A percentile compares a stretch with the other conserved stretches of the same genome.
These are phyloP conservation scores for Epinephelus cyanopodus DNA, from an alignment of 2,113 vertebrate genomes.

Conservation along the genomic window DNA sequence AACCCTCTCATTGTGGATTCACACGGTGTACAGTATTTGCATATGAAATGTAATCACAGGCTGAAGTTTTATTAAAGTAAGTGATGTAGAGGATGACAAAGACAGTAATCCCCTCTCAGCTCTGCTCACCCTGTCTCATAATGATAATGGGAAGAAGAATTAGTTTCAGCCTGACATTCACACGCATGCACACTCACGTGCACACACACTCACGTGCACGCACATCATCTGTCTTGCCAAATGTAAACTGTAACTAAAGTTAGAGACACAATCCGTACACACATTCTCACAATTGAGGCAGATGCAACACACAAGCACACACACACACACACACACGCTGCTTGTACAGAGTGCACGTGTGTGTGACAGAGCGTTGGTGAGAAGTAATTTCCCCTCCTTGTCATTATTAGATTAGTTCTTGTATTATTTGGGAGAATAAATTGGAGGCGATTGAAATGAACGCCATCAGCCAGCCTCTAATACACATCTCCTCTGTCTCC, in stretches of 20 bases:
- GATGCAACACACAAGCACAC: conserved; percentile 12
- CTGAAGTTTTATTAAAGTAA: conserved; percentile 80
- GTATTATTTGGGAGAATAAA: conserved; percentile 79
- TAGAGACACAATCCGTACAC: conserved; percentile 4
- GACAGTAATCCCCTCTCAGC: conserved; percentile 76
- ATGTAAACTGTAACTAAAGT: conserved; percentile 34
- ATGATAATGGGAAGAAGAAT: conserved; percentile 71
- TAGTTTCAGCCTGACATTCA: conserved; percentile 42
- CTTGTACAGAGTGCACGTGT: conserved; percentile 51
- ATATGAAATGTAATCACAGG: conserved; percentile 77
- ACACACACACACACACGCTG: conserved; percentile 25
- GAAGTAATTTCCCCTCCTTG: conserved; percentile 78
- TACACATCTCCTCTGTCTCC: conserved; percentile 60
- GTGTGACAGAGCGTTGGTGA: conserved; percentile 58
- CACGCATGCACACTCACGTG: background rate
- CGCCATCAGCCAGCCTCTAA: conserved; percentile 61
- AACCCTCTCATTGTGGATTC: conserved; percentile 67
- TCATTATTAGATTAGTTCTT: conserved; percentile 83
- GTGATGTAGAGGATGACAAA: conserved; percentile 77
- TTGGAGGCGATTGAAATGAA: conserved; percentile 74
- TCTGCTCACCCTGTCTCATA: conserved; percentile 66
- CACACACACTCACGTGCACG: conserved; percentile 1
- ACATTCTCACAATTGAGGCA: conserved; percentile 11
- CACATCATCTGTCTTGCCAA: conserved; percentile 15
- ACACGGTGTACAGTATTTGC: conserved; percentile 53